These are phyloP conservation scores for Melitaea cinxia DNA, from an alignment of 1,140 invertebrate species.

Conservation along the genomic window DNA sequence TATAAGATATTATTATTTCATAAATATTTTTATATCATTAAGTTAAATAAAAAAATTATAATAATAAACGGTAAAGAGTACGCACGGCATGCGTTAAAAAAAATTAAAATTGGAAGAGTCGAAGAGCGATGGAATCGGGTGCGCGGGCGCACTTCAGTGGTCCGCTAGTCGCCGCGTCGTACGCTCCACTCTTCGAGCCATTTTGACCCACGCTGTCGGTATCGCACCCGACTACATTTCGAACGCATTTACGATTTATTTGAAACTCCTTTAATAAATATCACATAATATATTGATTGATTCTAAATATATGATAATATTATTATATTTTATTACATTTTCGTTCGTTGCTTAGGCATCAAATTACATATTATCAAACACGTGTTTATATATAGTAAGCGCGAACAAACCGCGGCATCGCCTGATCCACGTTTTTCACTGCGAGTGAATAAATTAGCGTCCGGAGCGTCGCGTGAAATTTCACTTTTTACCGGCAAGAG, in stretches of 20 bases:
- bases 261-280: slow-evolving; percentile 32
- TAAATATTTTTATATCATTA: too few species aligned
- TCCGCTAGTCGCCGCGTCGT: slow-evolving; percentile 66
- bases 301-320: slow-evolving; percentile 21
- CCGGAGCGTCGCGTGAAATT: slow-evolving; percentile 66
- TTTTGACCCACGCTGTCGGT: slow-evolving; percentile 43
- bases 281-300: slow-evolving; percentile 17
- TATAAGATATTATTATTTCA: too few species aligned
- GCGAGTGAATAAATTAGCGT: slow-evolving; percentile 71
- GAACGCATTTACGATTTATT: slow-evolving; percentile 60
- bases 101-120: slow-evolving; percentile 72
- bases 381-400: slow-evolving; percentile 72
- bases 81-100: slow-evolving; percentile 47
- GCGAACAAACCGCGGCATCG: slow-evolving; percentile 62
- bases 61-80: slow-evolving; percentile 65
- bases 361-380: slow-evolving; percentile 65
- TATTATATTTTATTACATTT: slow-evolving; percentile 39
- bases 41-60: too few species aligned
- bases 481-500: slow-evolving; percentile 74
- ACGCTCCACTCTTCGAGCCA: slow-evolving; percentile 62
- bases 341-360: slow-evolving; percentile 44
- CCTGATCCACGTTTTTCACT: slow-evolving; percentile 72
- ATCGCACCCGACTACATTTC: slow-evolving; percentile 50
- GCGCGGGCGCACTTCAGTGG: slow-evolving; percentile 66
- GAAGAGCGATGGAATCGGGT: slow-evolving; percentile 49